phyloP scores from a whole-genome alignment of 2,113 vertebrate species.

The Bubo blakistoni region DNA sequence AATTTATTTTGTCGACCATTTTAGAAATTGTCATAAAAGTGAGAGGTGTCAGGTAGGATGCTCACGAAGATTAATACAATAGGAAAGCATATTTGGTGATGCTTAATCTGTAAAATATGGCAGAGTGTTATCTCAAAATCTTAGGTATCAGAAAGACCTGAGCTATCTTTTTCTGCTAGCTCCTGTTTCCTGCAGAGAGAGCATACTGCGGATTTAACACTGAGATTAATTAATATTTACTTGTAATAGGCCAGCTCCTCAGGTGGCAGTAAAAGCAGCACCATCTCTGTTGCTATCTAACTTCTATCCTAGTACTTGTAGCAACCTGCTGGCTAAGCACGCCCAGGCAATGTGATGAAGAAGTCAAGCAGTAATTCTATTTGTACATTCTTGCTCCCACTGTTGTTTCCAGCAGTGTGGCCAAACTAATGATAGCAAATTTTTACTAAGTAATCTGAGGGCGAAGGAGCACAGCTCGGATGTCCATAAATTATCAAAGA shows the following conservation, averaged over 20 bases:
- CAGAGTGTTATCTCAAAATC: neutral
- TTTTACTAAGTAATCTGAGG: neutral
- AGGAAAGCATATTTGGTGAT: neutral
- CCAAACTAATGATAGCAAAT: neutral
- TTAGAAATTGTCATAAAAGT: neutral
- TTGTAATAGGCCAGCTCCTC: neutral
- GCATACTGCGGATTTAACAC: neutral
- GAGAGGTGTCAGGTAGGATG: fast-evolving
- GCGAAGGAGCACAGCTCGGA: neutral
- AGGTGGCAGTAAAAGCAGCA: neutral
- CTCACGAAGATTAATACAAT: neutral
- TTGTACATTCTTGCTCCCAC: fast-evolving
- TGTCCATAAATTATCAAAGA: neutral
- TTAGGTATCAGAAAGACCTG: neutral
- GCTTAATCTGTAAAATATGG: neutral
- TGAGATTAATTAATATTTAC: neutral
- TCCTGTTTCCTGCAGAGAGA: neutral
- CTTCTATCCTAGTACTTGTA: neutral
- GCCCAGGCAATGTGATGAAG: fast-evolving
- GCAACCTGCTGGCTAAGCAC: neutral
- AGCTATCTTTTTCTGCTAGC: neutral
- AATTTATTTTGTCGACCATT: neutral
- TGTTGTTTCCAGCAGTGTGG: neutral
- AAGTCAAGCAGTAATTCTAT: neutral
- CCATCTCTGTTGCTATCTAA: neutral